Percentiles rank a stretch among this genome's conserved stretches.
phyloP scores from a whole-genome alignment of 2,797 vertebrate genomes.

The Sternotherus odoratus region DNA sequence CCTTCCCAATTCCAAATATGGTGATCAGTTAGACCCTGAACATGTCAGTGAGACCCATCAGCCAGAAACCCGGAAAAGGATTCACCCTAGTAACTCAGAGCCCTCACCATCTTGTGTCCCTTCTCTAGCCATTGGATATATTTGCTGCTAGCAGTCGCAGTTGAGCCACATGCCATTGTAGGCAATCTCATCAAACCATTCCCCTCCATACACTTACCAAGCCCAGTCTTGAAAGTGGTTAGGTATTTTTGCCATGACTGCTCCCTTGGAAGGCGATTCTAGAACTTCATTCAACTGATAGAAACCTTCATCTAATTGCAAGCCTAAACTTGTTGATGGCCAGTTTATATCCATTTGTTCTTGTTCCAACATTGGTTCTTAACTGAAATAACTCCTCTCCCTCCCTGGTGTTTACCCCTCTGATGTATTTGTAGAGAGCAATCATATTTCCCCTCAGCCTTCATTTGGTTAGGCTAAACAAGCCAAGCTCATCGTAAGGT shows the following conservation, averaged over 20 bases:
- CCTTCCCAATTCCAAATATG: not conserved
- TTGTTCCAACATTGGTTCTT: not conserved
- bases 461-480: not conserved
- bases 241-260: not conserved
- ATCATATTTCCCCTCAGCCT: not conserved
- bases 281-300: not conserved
- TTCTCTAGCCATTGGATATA: not conserved
- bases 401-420: not conserved
- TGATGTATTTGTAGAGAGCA: not conserved
- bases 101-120: not conserved
- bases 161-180: not conserved
- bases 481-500: not conserved
- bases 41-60: not conserved
- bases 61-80: not conserved
- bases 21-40: not conserved
- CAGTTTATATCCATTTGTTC: not conserved
- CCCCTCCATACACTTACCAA: not conserved
- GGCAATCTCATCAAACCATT: not conserved
- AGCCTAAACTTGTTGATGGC: not conserved
- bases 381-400: not conserved
- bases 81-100: not conserved
- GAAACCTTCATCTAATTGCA: not conserved
- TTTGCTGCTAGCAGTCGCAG: not conserved
- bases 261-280: not conserved
- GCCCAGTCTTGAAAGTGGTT: too few species aligned